Evolutionary conservation across 2,888 invertebrate species (phyloP).

Genomic region (Chrysolina americana): DNA sequence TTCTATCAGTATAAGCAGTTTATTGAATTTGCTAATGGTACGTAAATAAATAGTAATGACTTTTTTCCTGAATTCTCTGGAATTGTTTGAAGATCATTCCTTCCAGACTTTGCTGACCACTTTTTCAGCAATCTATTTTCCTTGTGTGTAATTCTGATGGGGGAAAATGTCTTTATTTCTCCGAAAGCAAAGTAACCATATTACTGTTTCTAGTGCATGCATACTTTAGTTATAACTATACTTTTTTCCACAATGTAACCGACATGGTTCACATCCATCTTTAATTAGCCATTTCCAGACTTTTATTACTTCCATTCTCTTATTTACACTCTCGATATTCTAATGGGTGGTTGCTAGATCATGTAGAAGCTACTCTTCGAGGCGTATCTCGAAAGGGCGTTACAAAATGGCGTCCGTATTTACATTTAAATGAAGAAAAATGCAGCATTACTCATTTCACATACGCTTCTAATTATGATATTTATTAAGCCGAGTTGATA

Average conservation of each 20-base stretch:
- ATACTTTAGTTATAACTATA: background rate
- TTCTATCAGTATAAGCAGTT: too few relatives aligned
- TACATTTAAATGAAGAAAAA: conserved; percentile 65
- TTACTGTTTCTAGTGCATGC: too few relatives aligned
- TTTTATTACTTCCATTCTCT: conserved; percentile 6
- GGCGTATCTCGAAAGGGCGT: conserved; percentile 63
- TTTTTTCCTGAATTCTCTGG: too few relatives aligned
- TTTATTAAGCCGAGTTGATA: conserved; percentile 33
- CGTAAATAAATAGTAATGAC: too few relatives aligned
- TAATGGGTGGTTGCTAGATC: conserved; percentile 51
- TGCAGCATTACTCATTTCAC: conserved; percentile 42
- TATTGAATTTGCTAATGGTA: too few relatives aligned
- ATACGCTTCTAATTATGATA: conserved; percentile 46
- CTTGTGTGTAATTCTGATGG: too few relatives aligned
- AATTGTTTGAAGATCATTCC: too few relatives aligned
- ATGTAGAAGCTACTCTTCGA: conserved; percentile 55
- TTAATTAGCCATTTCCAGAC: conserved; percentile 7
- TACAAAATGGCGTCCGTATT: conserved; percentile 64
- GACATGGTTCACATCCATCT: background rate
- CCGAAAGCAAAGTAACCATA: too few relatives aligned
- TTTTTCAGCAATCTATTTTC: too few relatives aligned
- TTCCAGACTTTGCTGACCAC: too few relatives aligned
- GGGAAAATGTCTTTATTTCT: too few relatives aligned
- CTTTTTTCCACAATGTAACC: background rate
- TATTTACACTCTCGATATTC: conserved; percentile 21